A percentile compares a stretch with the other conserved stretches of the same genome.
These are phyloP conservation scores for Cebidichthys violaceus DNA, from an alignment of 2,113 vertebrate species.

Conservation along the genomic window DNA sequence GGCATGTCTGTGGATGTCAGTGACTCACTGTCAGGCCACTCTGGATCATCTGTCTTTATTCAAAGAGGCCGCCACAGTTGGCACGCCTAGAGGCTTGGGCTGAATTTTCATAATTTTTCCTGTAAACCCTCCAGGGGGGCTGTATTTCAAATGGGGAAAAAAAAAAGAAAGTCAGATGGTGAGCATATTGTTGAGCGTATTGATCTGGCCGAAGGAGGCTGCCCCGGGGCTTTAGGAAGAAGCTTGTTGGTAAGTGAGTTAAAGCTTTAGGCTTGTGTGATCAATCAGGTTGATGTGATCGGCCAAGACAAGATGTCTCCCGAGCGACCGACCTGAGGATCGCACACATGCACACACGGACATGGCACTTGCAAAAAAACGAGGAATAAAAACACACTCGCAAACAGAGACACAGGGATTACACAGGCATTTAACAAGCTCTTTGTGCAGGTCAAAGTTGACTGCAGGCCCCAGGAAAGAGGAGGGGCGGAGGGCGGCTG, in stretches of 20 bases:
- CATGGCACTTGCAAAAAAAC: background rate
- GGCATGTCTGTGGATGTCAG: constrained; percentile 72
- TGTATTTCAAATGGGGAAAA: constrained; percentile 17
- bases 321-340: constrained; percentile 27
- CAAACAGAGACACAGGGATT: constrained; percentile 73
- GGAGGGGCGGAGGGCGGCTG: constrained; percentile 10
- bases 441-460: constrained; percentile 77
- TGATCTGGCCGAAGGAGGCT: constrained; percentile 25
- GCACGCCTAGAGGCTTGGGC: constrained; percentile 11
- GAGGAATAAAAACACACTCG: constrained; percentile 55
- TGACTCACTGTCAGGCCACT: constrained; percentile 66
- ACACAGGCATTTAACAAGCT: constrained; percentile 79
- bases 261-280: constrained; percentile 26
- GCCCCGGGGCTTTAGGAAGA: constrained; percentile 7
- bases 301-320: constrained; percentile 59
- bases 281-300: constrained; percentile 63
- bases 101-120: constrained; percentile 39
- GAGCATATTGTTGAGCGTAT: constrained; percentile 23
- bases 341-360: background rate
- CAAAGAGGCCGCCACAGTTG: constrained; percentile 48
- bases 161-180: background rate
- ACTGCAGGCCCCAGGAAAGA: constrained; percentile 63
- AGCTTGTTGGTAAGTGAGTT: constrained; percentile 44
- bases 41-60: constrained; percentile 68
- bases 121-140: constrained; percentile 10